These are phyloP conservation scores for Drosophila willistoni DNA, from an alignment of 1,140 invertebrate genomes.

Conservation along the genomic window DNA sequence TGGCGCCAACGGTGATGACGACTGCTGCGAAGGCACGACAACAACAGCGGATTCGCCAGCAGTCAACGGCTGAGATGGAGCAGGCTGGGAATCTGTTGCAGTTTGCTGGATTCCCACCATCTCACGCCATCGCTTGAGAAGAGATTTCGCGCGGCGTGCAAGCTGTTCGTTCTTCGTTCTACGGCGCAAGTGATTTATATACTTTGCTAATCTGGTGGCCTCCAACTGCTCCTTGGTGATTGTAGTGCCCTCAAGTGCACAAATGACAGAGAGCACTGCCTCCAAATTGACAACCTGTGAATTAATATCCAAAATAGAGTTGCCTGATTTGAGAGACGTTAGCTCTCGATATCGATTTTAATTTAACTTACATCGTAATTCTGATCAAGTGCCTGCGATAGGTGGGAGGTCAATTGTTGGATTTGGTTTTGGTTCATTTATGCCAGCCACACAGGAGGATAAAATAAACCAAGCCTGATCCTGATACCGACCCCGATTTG, in stretches of 20 bases:
- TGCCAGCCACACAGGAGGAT: conserved; percentile 32
- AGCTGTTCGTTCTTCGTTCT: conserved; percentile 91
- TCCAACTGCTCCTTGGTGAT: conserved; percentile 97
- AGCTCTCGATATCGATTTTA: neutral
- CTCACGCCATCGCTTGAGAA: conserved; percentile 95
- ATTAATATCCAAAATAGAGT: conserved; percentile 1
- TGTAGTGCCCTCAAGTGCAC: conserved; percentile 94
- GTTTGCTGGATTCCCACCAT: conserved; percentile 84
- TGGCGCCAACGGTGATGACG: conserved; percentile 50
- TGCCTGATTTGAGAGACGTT: conserved; percentile 5
- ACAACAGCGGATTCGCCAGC: conserved; percentile 15
- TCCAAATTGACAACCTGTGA: conserved; percentile 96
- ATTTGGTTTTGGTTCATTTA: conserved; percentile 82
- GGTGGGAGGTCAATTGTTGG: conserved; percentile 86
- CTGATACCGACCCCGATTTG: conserved; percentile 28
- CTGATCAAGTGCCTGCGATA: conserved; percentile 87
- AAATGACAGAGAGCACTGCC: conserved; percentile 95
- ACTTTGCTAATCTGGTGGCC: conserved; percentile 95
- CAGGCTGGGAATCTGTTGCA: conserved; percentile 41
- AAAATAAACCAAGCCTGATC: conserved; percentile 38
- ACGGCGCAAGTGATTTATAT: conserved; percentile 94
- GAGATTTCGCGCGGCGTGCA: conserved; percentile 93
- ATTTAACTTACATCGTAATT: conserved; percentile 87
- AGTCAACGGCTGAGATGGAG: conserved; percentile 7
- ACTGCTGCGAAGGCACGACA: conserved; percentile 11